These are phyloP conservation scores for Cactoblastis cactorum DNA, from an alignment of 2,888 invertebrate genomes.

Conservation along the genomic window DNA sequence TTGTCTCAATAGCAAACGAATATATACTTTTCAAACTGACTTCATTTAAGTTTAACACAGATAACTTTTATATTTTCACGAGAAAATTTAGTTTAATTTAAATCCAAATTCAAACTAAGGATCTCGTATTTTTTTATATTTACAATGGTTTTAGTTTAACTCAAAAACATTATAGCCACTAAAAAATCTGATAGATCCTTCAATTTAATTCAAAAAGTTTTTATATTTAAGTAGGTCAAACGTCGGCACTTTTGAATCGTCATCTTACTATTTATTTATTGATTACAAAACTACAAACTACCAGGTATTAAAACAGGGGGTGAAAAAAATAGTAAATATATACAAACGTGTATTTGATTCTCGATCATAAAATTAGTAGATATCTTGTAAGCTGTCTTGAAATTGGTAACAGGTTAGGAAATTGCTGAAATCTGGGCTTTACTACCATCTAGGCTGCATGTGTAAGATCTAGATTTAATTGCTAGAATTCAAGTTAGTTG, in stretches of 20 bases:
- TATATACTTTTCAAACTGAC: not conserved
- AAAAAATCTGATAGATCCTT: too few relatives aligned
- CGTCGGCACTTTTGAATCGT: too few relatives aligned
- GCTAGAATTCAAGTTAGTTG: slow-evolving; percentile 14
- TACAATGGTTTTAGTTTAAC: too few relatives aligned
- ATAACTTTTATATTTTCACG: not conserved
- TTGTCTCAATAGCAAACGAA: slow-evolving; percentile 1
- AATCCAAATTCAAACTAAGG: too few relatives aligned
- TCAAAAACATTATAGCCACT: too few relatives aligned
- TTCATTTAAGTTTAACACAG: not conserved
- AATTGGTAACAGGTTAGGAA: not conserved
- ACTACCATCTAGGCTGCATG: slow-evolving; percentile 15
- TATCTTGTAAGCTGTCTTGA: not conserved
- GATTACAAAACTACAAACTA: too few relatives aligned
- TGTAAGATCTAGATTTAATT: slow-evolving; percentile 28
- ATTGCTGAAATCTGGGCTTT: not conserved
- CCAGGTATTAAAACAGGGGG: too few relatives aligned
- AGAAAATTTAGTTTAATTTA: too few relatives aligned
- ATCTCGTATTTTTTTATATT: too few relatives aligned
- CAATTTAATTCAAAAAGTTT: too few relatives aligned
- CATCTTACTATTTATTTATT: too few relatives aligned
- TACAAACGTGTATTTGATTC: not conserved
- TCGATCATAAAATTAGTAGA: not conserved
- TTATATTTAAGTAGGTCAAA: too few relatives aligned
- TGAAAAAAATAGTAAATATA: not conserved